Percentiles rank a stretch among this genome's conserved stretches.
phyloP scores from a whole-genome alignment of 2,888 invertebrate species.

The Aphidius colemani region DNA sequence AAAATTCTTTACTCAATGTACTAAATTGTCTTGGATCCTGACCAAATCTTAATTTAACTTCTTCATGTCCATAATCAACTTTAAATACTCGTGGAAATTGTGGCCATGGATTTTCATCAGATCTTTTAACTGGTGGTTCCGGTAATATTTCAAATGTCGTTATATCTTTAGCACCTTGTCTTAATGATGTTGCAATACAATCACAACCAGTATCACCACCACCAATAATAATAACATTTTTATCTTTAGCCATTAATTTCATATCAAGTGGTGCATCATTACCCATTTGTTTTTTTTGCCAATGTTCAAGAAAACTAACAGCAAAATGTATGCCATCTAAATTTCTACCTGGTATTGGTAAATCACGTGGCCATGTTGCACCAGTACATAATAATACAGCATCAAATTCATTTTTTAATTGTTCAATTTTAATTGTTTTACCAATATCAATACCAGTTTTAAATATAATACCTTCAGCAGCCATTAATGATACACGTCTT shows the following conservation, averaged over 20 bases:
- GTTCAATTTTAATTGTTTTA: conserved; percentile 80
- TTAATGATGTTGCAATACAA: conserved; percentile 95
- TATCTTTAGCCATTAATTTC: conserved; percentile 82
- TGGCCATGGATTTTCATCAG: conserved; percentile 96
- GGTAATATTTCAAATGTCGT: conserved; percentile 98
- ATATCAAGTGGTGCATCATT: conserved; percentile 60
- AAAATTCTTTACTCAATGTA: conserved; percentile 92
- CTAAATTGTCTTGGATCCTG: conserved; percentile 92
- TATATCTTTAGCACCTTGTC: conserved; percentile 89
- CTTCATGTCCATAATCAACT: conserved; percentile 98
- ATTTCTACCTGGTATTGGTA: conserved; percentile 83
- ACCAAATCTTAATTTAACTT: conserved; percentile 77
- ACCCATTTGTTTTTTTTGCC: conserved; percentile 94
- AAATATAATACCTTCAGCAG: conserved; percentile 88
- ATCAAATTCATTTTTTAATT: conserved; percentile 63
- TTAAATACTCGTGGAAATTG: conserved; percentile 96
- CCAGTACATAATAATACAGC: conserved; percentile 91
- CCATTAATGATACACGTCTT: conserved; percentile 82
- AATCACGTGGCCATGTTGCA: conserved; percentile 95
- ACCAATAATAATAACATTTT: conserved; percentile 90
- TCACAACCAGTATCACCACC: conserved; percentile 92
- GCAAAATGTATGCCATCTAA: conserved; percentile 95
- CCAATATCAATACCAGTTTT: conserved; percentile 90
- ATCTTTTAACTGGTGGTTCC: conserved; percentile 80
- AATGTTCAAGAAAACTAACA: conserved; percentile 95